phyloP scores from a whole-genome alignment of 2,113 vertebrate genomes.

The Mus spicilegus region DNA sequence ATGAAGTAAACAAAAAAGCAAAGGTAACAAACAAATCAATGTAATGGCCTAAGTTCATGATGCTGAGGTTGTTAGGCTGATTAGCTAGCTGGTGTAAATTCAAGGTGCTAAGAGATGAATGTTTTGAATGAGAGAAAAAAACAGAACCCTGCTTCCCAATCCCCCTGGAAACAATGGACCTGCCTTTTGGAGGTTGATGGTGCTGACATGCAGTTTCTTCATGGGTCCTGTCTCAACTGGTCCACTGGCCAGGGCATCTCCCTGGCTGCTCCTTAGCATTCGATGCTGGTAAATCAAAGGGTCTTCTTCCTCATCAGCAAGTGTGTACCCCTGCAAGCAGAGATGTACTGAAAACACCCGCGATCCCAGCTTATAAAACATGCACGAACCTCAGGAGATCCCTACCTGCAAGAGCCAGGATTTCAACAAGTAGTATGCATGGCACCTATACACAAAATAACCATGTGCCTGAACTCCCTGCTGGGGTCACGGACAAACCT shows the following conservation, averaged over 20 bases:
- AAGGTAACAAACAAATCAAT: not conserved
- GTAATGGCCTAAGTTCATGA: not conserved
- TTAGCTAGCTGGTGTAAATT: not conserved
- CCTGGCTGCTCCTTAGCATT: conserved; percentile 92
- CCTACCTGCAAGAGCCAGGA: not conserved
- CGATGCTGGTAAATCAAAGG: conserved; percentile 97
- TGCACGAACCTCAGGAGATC: not conserved
- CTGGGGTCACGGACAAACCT: not conserved
- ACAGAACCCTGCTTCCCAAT: not conserved
- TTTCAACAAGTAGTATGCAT: not conserved
- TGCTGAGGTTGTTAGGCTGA: not conserved
- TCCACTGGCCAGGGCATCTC: conserved; percentile 92
- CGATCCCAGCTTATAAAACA: not conserved
- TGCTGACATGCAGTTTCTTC: conserved; percentile 99
- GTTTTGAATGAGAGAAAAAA: not conserved
- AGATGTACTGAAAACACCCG: not conserved
- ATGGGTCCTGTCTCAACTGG: conserved; percentile 97
- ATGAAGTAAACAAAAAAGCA: not conserved
- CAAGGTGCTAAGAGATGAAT: not conserved
- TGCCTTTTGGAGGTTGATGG: conserved; percentile 98
- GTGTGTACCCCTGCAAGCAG: conserved; percentile 94
- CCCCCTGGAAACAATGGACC: not conserved
- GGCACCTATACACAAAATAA: not conserved
- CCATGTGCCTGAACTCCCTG: not conserved
- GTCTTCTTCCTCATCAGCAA: conserved; percentile 98